Conservation (phyloP, 2,888 invertebrate genomes). For the Noctua comes region DNA sequence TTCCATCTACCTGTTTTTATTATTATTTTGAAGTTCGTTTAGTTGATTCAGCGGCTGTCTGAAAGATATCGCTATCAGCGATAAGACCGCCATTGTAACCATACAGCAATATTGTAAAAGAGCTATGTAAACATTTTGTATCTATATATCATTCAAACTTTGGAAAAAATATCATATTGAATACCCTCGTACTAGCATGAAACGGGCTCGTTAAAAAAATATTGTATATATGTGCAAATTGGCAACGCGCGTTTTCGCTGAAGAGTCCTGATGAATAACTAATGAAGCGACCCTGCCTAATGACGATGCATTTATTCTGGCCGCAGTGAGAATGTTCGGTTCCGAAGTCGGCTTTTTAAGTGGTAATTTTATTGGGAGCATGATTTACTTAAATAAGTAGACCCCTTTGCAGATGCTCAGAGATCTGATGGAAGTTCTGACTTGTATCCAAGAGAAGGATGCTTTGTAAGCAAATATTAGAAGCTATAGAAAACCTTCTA, state of each 20-base stretch:
- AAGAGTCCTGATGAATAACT: constrained; percentile 75
- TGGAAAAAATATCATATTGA: constrained; percentile 40
- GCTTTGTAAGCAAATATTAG: background rate
- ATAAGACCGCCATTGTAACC: background rate
- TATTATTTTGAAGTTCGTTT: background rate
- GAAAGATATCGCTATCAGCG: background rate
- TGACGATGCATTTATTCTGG: constrained; percentile 69
- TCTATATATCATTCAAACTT: constrained; percentile 10
- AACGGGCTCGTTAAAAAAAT: constrained; percentile 71
- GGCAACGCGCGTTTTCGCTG: constrained; percentile 68
- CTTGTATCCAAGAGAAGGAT: background rate
- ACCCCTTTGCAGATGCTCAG: background rate
- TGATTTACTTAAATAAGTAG: constrained; percentile 12
- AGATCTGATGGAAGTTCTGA: background rate
- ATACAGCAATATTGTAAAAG: background rate
- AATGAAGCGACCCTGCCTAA: constrained; percentile 71
- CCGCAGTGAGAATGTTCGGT: constrained; percentile 54
- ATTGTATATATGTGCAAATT: constrained; percentile 69
- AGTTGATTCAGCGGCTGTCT: background rate
- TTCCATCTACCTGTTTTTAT: background rate
- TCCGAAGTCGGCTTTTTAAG: constrained; percentile 51
- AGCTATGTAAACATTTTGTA: background rate
- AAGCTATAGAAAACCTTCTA: background rate
- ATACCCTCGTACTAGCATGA: constrained; percentile 53
- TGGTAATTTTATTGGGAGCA: constrained; percentile 51